These are phyloP conservation scores for Drosophila melanosoma DNA, from an alignment of 2,888 invertebrate genomes.

Conservation along the genomic window DNA sequence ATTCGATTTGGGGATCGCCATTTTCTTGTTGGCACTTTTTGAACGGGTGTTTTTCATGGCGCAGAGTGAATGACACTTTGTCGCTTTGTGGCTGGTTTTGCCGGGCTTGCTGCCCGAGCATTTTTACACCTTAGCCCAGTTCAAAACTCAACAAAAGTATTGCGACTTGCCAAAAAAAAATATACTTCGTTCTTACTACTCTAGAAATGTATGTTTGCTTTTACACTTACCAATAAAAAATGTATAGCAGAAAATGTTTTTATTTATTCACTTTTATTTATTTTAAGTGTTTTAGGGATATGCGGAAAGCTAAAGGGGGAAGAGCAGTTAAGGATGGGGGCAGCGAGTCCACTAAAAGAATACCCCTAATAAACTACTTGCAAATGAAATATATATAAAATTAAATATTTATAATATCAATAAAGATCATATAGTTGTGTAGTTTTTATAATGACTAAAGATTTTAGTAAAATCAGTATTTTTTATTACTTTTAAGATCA, in stretches of 20 bases:
- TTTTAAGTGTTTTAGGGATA: too few species aligned
- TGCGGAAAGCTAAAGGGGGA: too few species aligned
- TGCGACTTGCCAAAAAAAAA: neutral
- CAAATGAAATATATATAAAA: neutral
- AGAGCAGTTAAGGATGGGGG: neutral
- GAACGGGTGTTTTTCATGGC: slow-evolving; percentile 42
- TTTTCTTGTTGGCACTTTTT: slow-evolving; percentile 48
- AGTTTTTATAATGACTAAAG: neutral
- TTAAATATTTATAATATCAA: neutral
- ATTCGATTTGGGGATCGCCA: slow-evolving; percentile 32
- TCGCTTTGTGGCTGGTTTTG: slow-evolving; percentile 2
- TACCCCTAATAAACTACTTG: neutral
- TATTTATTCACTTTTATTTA: neutral
- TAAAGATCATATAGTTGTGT: neutral
- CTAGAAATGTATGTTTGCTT: neutral
- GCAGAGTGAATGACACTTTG: slow-evolving; percentile 59
- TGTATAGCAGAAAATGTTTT: neutral
- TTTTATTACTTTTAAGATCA: neutral
- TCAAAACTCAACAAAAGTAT: slow-evolving; percentile 2
- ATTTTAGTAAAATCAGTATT: too few species aligned
- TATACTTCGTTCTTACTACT: neutral
- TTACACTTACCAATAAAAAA: neutral
- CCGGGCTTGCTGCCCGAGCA: slow-evolving; percentile 3
- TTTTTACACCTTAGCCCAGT: slow-evolving; percentile 23
- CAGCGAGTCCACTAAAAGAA: neutral